Conservation (phyloP, 1,140 invertebrate species). For the Zaprionus ornatus region DNA sequence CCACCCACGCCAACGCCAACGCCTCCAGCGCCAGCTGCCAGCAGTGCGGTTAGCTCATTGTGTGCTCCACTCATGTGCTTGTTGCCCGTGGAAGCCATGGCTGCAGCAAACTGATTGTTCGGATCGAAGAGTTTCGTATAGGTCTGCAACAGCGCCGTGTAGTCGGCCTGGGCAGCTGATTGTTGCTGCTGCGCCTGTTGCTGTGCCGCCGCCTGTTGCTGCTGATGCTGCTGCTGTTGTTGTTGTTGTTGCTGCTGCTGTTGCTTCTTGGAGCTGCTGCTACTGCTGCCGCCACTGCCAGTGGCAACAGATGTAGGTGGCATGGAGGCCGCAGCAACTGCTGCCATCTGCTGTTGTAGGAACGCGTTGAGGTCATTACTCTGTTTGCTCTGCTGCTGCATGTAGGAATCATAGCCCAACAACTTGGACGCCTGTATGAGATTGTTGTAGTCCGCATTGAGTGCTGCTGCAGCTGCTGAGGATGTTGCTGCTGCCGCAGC, state of each 20-base stretch:
- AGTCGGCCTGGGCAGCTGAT: slow-evolving; percentile 63
- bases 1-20: slow-evolving; percentile 32
- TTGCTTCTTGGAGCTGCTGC: slow-evolving; percentile 45
- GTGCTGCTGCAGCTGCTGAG: slow-evolving; percentile 67
- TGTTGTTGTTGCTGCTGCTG: slow-evolving; percentile 49
- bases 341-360: slow-evolving; percentile 80
- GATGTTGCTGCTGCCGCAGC: slow-evolving; percentile 64
- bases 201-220: slow-evolving; percentile 47
- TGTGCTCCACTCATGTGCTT: slow-evolving; percentile 65
- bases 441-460: slow-evolving; percentile 78
- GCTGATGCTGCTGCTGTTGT: slow-evolving; percentile 48
- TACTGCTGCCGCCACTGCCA: slow-evolving; percentile 32
- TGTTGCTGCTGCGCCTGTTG: slow-evolving; percentile 14
- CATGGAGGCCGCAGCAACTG: slow-evolving; percentile 67
- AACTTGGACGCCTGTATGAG: slow-evolving; percentile 78
- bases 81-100: slow-evolving; percentile 45
- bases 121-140: slow-evolving; percentile 81
- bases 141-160: slow-evolving; percentile 74
- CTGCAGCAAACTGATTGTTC: slow-evolving; percentile 71
- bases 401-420: slow-evolving; percentile 79
- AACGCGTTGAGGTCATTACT: slow-evolving; percentile 76
- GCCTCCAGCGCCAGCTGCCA: slow-evolving; percentile 63
- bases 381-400: slow-evolving; percentile 75
- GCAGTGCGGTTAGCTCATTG: slow-evolving; percentile 71
- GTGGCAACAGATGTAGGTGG: slow-evolving; percentile 41